Base-by-base conservation (phyloP, 1,140 invertebrate species). In the Panagrolaimus sp. region DNA sequence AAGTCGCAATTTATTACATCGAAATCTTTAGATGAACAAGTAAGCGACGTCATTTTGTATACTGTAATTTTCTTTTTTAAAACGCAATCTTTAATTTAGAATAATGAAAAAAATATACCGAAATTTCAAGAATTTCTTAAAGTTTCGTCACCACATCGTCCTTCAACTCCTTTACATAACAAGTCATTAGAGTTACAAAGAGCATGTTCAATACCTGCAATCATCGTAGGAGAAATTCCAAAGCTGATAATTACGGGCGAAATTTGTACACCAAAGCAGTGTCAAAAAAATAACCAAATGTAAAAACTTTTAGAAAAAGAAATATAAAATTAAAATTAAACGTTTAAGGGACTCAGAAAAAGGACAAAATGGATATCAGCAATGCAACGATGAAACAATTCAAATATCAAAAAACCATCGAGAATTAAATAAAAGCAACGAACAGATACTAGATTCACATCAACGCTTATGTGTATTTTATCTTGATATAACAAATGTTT, bases 221-320 rank as follows among this genome's bases (percentile, higher is more conserved):
- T 76, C n/a, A 76, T 76, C 43, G 75, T 76, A 5, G 75, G 75
- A 1, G 75, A 76, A 73, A 76, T 76, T 65, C 75, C 75, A 23
- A 78, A 78, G 42, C 48, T 76, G 14, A 71, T 76, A 14, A 76
- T 76, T 16, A 76, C 74, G 16, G 46, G 27, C 8, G 51, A 57
- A 11, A 25, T 57, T 25, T 57, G 20, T 9, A 27, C 51, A 20
- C 27, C 51, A 57, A 57, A 57, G 9, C 51, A 27, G 20, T 20
- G 20, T 57, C 20, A 27, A 20, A 57, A 25, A 20, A 57, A 27
- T 57, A 20, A 20, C 8, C 51, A 57, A 57, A 57, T 9, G 51
- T 57, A 20, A 57, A 20, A 20, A 5, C 48, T 57, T 1, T 57
- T 23, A 20, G 11, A 20, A 3, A 16, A 51, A 57, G 1, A 25